These are phyloP conservation scores for Drosophila hamatofila DNA, from an alignment of 2,888 invertebrate species.

Conservation along the genomic window DNA sequence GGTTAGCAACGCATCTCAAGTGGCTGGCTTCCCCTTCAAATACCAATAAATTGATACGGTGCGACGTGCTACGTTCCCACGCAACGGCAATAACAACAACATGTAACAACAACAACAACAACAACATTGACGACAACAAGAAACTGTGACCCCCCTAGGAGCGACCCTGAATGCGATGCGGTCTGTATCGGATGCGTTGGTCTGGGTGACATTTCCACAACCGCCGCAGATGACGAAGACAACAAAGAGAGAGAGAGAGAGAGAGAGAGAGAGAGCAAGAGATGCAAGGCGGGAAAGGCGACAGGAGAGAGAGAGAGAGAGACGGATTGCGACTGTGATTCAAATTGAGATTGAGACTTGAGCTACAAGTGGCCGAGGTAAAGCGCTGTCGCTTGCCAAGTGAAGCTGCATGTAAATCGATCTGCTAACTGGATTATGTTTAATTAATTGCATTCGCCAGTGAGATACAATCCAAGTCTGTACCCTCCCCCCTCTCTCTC, in stretches of 20 bases:
- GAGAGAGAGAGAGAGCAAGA: neutral
- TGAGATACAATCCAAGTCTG: neutral
- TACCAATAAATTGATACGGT: neutral
- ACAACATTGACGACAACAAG: constrained; percentile 11
- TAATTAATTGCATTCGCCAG: constrained; percentile 72
- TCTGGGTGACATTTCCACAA: constrained; percentile 22
- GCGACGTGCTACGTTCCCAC: constrained; percentile 7
- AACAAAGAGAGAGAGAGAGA: neutral
- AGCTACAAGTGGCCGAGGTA: constrained; percentile 48
- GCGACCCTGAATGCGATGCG: constrained; percentile 43
- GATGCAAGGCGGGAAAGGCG: no score
- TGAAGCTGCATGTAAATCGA: constrained; percentile 68
- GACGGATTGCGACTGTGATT: neutral
- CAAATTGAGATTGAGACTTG: constrained; percentile 28
- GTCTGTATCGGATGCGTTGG: constrained; percentile 3
- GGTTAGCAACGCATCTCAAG: constrained; percentile 22
- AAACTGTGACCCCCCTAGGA: constrained; percentile 26
- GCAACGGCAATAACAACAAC: constrained; percentile 4
- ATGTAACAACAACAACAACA: neutral
- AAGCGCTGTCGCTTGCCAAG: constrained; percentile 7
- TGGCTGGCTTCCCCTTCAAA: neutral
- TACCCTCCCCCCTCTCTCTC: neutral
- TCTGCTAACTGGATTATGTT: constrained; percentile 71
- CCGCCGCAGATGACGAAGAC: constrained; percentile 28
- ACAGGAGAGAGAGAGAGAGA: neutral